These are phyloP conservation scores for Zaprionus camerounensis DNA, from an alignment of 1,140 invertebrate species.

Conservation along the genomic window DNA sequence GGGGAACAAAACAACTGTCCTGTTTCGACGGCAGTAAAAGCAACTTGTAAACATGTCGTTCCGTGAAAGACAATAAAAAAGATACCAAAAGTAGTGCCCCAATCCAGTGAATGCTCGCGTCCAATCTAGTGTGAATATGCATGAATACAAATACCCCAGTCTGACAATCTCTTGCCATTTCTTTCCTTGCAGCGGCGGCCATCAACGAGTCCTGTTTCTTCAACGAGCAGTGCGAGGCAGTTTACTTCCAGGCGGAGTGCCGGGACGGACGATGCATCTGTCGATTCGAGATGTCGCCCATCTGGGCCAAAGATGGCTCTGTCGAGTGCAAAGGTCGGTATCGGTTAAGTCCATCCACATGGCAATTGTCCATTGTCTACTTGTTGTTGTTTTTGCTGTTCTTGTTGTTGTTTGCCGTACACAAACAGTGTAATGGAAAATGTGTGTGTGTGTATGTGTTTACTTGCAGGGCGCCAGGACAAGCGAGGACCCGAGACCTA, in stretches of 20 bases:
- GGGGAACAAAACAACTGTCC: slow-evolving; percentile 4
- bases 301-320: slow-evolving; percentile 87
- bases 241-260: slow-evolving; percentile 90
- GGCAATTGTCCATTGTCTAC: neutral
- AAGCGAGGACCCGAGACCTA: slow-evolving; percentile 85
- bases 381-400: neutral
- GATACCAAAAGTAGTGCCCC: neutral
- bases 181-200: slow-evolving; percentile 87
- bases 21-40: slow-evolving; percentile 39
- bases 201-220: slow-evolving; percentile 93
- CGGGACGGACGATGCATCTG: slow-evolving; percentile 90
- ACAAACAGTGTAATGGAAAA: slow-evolving; percentile 41
- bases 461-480: slow-evolving; percentile 73
- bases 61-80: slow-evolving; percentile 36
- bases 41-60: slow-evolving; percentile 46
- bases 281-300: slow-evolving; percentile 90
- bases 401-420: slow-evolving; percentile 1
- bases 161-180: slow-evolving; percentile 14
- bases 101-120: neutral
- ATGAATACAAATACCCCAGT: slow-evolving; percentile 5
- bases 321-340: slow-evolving; percentile 89
- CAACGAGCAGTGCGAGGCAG: slow-evolving; percentile 91
- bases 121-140: slow-evolving; percentile 2
- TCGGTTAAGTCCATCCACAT: neutral
- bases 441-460: slow-evolving; percentile 44